These are phyloP conservation scores for Drosophila villosipedis DNA, from an alignment of 2,888 invertebrate genomes.

Conservation along the genomic window DNA sequence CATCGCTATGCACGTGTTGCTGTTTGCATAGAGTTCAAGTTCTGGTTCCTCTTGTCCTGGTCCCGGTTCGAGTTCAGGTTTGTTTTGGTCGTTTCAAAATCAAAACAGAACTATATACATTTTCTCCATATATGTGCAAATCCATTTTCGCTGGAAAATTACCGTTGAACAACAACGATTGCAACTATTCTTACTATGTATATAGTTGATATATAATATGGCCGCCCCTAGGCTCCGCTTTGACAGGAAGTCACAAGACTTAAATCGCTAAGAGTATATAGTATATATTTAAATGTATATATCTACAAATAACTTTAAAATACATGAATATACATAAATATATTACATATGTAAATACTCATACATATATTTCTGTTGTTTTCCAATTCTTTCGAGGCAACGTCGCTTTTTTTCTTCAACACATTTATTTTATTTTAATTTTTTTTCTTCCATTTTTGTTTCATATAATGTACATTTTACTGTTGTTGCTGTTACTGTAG, in stretches of 20 bases:
- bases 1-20: conserved; percentile 44
- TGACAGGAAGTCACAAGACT: conserved; percentile 50
- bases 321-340: background rate
- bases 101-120: background rate
- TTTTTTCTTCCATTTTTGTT: conserved; percentile 31
- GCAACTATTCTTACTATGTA: background rate
- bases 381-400: conserved; percentile 65
- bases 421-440: conserved; percentile 22
- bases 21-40: conserved; percentile 43
- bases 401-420: conserved; percentile 36
- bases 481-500: conserved; percentile 62
- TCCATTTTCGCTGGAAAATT: conserved; percentile 37
- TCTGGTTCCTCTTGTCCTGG: background rate
- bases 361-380: conserved; percentile 70
- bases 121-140: background rate
- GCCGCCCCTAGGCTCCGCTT: conserved; percentile 26
- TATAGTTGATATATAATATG: conserved; percentile 48
- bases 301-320: background rate
- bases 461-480: conserved; percentile 41
- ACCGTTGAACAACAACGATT: conserved; percentile 30
- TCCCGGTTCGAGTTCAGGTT: background rate
- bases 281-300: conserved; percentile 1
- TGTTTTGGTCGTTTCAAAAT: background rate
- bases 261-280: conserved; percentile 1
- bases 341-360: conserved; percentile 1